A percentile compares a stretch with the other conserved stretches of the same genome.
These are phyloP conservation scores for Blennius ocellaris DNA, from an alignment of 2,113 vertebrate species.

Conservation along the genomic window DNA sequence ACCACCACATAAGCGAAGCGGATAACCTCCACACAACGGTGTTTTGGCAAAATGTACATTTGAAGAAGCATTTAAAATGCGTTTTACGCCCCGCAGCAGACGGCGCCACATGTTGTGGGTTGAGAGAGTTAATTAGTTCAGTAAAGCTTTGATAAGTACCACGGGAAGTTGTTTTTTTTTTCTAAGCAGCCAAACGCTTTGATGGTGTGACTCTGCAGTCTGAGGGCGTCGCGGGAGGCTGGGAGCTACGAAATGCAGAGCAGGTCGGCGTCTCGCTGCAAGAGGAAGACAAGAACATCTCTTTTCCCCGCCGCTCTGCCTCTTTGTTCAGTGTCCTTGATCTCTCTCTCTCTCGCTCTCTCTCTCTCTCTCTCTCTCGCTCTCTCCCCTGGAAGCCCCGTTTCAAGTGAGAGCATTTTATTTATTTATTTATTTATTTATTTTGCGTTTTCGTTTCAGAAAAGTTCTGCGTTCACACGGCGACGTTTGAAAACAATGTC, in stretches of 20 bases:
- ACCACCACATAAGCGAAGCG: no score
- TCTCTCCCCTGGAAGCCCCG: no score
- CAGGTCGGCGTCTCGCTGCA: constrained; percentile 39
- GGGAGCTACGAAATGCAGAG: constrained; percentile 40
- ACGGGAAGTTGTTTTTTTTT: constrained; percentile 37
- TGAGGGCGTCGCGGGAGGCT: constrained; percentile 41
- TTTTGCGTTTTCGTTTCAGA: no score
- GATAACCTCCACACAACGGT: neutral
- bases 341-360: constrained; percentile 24
- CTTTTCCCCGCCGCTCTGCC: constrained; percentile 19
- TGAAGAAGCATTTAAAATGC: constrained; percentile 4
- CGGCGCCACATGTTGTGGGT: constrained; percentile 6
- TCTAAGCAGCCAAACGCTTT: constrained; percentile 47
- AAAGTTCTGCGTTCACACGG: no score
- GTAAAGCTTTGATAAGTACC: constrained; percentile 48
- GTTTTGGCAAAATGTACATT: constrained; percentile 36
- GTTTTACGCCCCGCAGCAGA: constrained; percentile 39
- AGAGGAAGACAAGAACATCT: constrained; percentile 39
- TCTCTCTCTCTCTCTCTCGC: no score
- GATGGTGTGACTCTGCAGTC: constrained; percentile 43
- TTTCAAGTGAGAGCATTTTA: no score
- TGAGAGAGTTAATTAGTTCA: constrained; percentile 39
- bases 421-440: no score
- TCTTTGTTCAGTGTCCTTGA: constrained; percentile 48
- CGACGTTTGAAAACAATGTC: no score